Evolutionary conservation across 2,797 vertebrate species (phyloP).

Genomic region (Scarus forsteni): DNA sequence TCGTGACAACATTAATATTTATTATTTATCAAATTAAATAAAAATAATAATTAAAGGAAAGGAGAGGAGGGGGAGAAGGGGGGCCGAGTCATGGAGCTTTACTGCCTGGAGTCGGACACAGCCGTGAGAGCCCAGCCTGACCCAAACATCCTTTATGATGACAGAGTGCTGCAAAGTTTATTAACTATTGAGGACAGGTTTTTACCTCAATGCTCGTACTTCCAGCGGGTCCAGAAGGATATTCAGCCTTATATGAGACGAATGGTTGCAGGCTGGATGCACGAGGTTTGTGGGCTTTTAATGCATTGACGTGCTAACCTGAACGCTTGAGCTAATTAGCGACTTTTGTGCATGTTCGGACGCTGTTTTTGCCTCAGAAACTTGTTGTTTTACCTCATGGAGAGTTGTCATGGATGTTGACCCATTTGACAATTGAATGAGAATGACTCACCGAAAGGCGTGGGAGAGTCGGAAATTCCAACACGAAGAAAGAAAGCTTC

Average conservation of each 20-base stretch:
- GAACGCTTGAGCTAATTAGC: constrained; percentile 36
- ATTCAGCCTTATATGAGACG: constrained; percentile 95
- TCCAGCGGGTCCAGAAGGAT: constrained; percentile 94
- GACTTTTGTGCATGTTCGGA: constrained; percentile 21
- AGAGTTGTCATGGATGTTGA: constrained; percentile 46
- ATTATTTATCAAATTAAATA: constrained; percentile 30
- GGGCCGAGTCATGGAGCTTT: constrained; percentile 81
- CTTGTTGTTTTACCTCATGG: background rate
- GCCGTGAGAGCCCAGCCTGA: constrained; percentile 90
- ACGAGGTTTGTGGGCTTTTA: constrained; percentile 90
- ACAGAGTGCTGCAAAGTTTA: constrained; percentile 93
- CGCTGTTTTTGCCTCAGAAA: background rate
- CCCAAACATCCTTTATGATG: constrained; percentile 89
- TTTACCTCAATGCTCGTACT: constrained; percentile 92
- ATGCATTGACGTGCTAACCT: constrained; percentile 48
- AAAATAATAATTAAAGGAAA: background rate
- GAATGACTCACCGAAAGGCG: constrained; percentile 80
- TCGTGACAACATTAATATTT: constrained; percentile 70
- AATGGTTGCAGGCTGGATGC: constrained; percentile 97
- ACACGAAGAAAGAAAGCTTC: constrained; percentile 68
- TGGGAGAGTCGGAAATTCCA: constrained; percentile 81
- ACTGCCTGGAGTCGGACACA: constrained; percentile 87
- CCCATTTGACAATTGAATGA: constrained; percentile 69
- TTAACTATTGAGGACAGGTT: constrained; percentile 93
- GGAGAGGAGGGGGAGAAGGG: constrained; percentile 47